Conservation (phyloP, 2,113 vertebrate genomes). For the Stercorarius parasiticus region DNA sequence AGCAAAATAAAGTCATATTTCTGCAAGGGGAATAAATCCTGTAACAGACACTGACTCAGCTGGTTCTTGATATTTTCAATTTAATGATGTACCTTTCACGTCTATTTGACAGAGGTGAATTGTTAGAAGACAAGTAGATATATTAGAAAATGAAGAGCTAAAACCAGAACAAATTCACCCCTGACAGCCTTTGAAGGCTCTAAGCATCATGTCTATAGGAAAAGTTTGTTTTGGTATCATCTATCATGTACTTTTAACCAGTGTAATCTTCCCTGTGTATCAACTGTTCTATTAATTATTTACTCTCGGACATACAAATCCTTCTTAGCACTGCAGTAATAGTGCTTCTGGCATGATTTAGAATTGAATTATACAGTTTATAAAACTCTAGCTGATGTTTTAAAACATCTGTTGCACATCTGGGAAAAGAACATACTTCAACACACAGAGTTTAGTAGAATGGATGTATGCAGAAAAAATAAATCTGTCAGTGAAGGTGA, state of each 20-base stretch:
- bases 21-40: constrained; percentile 8
- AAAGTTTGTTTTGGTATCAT: not conserved
- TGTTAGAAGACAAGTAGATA: constrained; percentile 31
- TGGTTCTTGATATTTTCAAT: not conserved
- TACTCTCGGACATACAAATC: constrained; percentile 28
- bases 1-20: not conserved
- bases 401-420: constrained; percentile 24
- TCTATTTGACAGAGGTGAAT: constrained; percentile 14
- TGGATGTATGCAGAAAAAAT: not conserved
- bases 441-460: not conserved
- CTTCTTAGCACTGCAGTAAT: not conserved
- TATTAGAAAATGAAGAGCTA: constrained; percentile 35
- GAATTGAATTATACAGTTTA: constrained; percentile 10
- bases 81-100: not conserved
- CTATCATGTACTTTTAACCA: constrained; percentile 9
- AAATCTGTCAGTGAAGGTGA: not conserved
- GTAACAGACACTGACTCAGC: not conserved
- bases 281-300: constrained; percentile 56
- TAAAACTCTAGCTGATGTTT: constrained; percentile 11
- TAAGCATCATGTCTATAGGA: not conserved
- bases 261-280: not conserved
- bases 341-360: constrained; percentile 45
- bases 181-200: not conserved
- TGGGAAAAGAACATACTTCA: not conserved
- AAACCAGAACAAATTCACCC: not conserved